A percentile compares a stretch with the other conserved stretches of the same genome.
These are phyloP conservation scores for Ramphastos sulfuratus DNA, from an alignment of 2,113 vertebrate genomes.

Conservation along the genomic window DNA sequence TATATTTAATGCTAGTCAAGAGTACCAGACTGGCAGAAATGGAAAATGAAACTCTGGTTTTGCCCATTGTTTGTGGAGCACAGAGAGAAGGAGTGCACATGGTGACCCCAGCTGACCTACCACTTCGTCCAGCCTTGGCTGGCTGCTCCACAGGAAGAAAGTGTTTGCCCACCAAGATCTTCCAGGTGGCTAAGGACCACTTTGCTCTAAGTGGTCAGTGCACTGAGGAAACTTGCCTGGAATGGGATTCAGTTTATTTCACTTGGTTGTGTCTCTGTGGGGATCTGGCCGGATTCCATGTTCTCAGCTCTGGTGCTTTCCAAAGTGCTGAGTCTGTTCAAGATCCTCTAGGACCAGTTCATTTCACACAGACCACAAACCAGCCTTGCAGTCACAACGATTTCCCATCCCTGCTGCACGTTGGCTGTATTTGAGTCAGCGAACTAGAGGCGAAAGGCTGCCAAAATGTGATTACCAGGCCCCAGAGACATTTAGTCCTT, in stretches of 20 bases:
- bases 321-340: neutral
- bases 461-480: slow-evolving; percentile 26
- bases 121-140: neutral
- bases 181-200: neutral
- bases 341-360: neutral
- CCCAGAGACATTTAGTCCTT: neutral
- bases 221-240: neutral
- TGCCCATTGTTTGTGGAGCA: neutral
- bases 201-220: neutral
- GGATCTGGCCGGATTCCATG: neutral
- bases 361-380: slow-evolving; percentile 19
- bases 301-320: neutral
- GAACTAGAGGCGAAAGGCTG: slow-evolving; percentile 52
- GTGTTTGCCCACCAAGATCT: neutral
- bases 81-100: neutral
- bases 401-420: slow-evolving; percentile 28
- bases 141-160: neutral
- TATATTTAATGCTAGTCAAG: neutral
- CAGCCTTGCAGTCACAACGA: slow-evolving; percentile 32
- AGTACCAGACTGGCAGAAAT: neutral
- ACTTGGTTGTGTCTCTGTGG: fast-evolving
- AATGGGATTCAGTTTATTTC: neutral
- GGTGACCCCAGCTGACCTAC: neutral
- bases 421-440: slow-evolving; percentile 29
- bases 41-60: neutral